These are phyloP conservation scores for Psilopogon haemacephalus DNA, from an alignment of 2,113 vertebrate species.

Conservation along the genomic window DNA sequence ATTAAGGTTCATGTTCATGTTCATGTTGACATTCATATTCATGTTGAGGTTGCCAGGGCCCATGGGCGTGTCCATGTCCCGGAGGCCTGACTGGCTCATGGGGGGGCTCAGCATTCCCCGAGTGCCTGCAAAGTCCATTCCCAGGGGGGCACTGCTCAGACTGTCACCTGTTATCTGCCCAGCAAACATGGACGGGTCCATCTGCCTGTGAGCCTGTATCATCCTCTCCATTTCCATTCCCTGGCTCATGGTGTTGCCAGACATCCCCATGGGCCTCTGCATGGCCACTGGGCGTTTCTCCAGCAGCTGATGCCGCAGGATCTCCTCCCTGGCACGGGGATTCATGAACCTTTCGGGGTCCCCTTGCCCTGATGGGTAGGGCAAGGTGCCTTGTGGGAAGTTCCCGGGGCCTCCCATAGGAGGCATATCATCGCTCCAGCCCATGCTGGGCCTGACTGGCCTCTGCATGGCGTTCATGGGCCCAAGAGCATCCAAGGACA, in stretches of 20 bases:
- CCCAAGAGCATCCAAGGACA: constrained; percentile 86
- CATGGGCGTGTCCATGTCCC: constrained; percentile 86
- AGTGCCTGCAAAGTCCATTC: constrained; percentile 87
- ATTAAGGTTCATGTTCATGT: constrained; percentile 87
- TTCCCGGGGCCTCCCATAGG: constrained; percentile 80
- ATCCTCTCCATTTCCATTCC: constrained; percentile 88
- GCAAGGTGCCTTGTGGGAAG: constrained; percentile 80
- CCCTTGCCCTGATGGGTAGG: constrained; percentile 82
- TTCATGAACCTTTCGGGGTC: constrained; percentile 87
- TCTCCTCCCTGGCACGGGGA: constrained; percentile 85
- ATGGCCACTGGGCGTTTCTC: constrained; percentile 84
- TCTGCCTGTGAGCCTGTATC: constrained; percentile 80
- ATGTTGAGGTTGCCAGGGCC: constrained; percentile 84
- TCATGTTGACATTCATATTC: constrained; percentile 88
- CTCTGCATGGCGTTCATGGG: constrained; percentile 83
- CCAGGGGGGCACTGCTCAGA: constrained; percentile 67
- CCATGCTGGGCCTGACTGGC: constrained; percentile 82
- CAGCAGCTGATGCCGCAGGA: constrained; percentile 90
- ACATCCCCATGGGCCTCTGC: constrained; percentile 80
- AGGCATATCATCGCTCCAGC: constrained; percentile 90
- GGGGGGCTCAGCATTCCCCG: constrained; percentile 89
- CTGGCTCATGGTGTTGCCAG: constrained; percentile 76
- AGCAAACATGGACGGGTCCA: constrained; percentile 79
- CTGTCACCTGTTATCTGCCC: constrained; percentile 75
- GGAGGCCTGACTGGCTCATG: constrained; percentile 80